phyloP scores from a whole-genome alignment of 2,797 vertebrate species.

The Serranus cabrilla region DNA sequence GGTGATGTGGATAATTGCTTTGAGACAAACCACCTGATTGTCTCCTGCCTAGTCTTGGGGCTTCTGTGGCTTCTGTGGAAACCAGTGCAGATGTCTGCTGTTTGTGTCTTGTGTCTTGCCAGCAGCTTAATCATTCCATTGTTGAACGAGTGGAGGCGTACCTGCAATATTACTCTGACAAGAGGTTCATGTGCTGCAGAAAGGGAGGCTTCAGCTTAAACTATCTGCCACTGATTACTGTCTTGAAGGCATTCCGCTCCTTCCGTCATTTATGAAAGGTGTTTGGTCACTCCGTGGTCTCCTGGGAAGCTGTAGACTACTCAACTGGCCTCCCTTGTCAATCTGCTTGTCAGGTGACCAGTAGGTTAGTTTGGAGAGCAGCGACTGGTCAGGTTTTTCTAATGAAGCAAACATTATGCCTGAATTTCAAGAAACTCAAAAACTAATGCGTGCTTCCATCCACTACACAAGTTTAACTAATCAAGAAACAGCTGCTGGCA shows the following conservation, averaged over 20 bases:
- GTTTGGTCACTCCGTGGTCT: constrained; percentile 12
- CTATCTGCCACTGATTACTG: constrained; percentile 30
- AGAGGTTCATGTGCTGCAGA: not conserved
- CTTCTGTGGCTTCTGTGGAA: constrained; percentile 42
- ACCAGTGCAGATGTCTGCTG: constrained; percentile 55
- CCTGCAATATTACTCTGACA: constrained; percentile 45
- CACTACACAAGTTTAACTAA: not conserved
- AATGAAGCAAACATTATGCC: not conserved
- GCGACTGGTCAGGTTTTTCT: not conserved
- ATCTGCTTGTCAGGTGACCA: not conserved
- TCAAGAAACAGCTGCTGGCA: not conserved
- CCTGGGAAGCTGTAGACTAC: not conserved
- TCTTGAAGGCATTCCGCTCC: constrained; percentile 13
- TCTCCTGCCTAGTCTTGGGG: constrained; percentile 38
- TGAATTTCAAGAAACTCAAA: not conserved
- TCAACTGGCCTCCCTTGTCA: not conserved
- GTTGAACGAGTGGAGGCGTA: constrained; percentile 26
- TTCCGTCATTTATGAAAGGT: constrained; percentile 7
- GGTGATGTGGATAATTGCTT: constrained; percentile 66
- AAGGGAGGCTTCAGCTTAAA: constrained; percentile 24
- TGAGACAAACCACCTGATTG: constrained; percentile 64
- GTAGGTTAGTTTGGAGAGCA: not conserved
- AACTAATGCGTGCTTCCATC: not conserved
- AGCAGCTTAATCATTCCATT: constrained; percentile 64
- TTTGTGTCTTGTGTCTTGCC: constrained; percentile 54